phyloP scores from a whole-genome alignment of 2,113 vertebrate genomes.

The Cynoglossus semilaevis region DNA sequence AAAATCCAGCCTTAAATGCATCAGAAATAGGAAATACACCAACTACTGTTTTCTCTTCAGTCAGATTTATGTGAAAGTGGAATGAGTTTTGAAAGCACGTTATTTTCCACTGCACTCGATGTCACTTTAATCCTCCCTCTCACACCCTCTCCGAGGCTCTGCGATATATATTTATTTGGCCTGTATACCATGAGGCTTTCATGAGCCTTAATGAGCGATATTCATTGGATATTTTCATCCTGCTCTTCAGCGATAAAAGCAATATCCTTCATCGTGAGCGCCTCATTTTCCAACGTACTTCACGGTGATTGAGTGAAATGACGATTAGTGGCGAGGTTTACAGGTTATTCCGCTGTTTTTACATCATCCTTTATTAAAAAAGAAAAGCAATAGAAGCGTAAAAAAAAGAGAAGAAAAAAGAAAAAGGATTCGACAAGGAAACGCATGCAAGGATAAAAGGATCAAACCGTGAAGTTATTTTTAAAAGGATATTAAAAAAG shows the following conservation, averaged over 20 bases:
- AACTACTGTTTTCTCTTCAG: background rate
- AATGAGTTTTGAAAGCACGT: no score
- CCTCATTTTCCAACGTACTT: slow-evolving; percentile 9
- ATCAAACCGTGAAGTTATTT: background rate
- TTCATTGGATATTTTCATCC: background rate
- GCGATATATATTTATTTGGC: slow-evolving; percentile 8
- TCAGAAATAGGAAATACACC: slow-evolving; percentile 3
- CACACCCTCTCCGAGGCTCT: slow-evolving; percentile 8
- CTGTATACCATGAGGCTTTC: slow-evolving; percentile 7
- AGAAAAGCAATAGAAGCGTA: no score
- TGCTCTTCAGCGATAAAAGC: slow-evolving; percentile 4
- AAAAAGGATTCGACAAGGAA: background rate
- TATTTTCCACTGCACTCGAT: no score
- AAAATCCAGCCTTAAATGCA: background rate
- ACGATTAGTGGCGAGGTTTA: background rate
- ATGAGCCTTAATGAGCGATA: slow-evolving; percentile 4
- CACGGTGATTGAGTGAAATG: slow-evolving; percentile 32
- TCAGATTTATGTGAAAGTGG: slow-evolving; percentile 8
- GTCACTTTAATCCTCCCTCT: slow-evolving; percentile 6
- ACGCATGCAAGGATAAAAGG: background rate
- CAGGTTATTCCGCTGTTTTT: slow-evolving; percentile 6
- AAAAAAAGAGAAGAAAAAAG: background rate
- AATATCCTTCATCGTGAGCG: slow-evolving; percentile 5
- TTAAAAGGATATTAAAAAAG: background rate
- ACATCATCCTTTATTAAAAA: background rate